Evolutionary conservation across 2,797 vertebrate genomes (phyloP), one percentile per base, ranked within the genome.

Genomic region (Forpus xanthops): DNA sequence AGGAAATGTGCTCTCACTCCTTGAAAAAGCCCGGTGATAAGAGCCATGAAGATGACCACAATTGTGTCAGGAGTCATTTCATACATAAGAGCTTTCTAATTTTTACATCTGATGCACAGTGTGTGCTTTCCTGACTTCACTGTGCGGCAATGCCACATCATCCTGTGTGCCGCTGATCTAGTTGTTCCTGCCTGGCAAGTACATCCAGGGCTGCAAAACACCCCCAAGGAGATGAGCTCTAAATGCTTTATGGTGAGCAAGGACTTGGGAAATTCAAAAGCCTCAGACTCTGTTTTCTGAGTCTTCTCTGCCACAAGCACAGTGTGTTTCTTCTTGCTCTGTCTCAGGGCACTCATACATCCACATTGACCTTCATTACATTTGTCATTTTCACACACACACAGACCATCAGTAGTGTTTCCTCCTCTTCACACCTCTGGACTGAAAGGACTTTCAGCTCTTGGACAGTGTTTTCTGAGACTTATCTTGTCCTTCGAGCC

Each of bases 1-100:
- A 93, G 81, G 56, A 94, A 94, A 80, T 16, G n/a, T 81, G 87
- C 90, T 95, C 81, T 82, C 80, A 20, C 39, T 88, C 83, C 85
- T 89, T 80, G 78, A 77, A 85, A 94, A 86, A 73, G 64, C 80
- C 61, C 11, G n/a, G 41, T 6, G 83, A 64, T 66, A 91, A 92
- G 90, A 83, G 88, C 70, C 62, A 33, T 64, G 33, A 80, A 71
- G 52, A 61, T 85, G 92, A 77, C 70, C 78, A 67, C 44, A 78
- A 79, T 76, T 0, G 8, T 6, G 1, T 37, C 74, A 89, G 73
- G 71, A 80, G 71, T 55, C 19, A 66, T 76, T 92, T 72, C 1
- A 3, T 49, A n/a, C 47, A 18, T 12, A 17, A 83, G 42, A 45
- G 33, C 53, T 66, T 56, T 42, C 75, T 70, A 20, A 64, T 80